Evolutionary conservation across 2,113 vertebrate species (phyloP).

Genomic region (Toxotes chatareus): DNA sequence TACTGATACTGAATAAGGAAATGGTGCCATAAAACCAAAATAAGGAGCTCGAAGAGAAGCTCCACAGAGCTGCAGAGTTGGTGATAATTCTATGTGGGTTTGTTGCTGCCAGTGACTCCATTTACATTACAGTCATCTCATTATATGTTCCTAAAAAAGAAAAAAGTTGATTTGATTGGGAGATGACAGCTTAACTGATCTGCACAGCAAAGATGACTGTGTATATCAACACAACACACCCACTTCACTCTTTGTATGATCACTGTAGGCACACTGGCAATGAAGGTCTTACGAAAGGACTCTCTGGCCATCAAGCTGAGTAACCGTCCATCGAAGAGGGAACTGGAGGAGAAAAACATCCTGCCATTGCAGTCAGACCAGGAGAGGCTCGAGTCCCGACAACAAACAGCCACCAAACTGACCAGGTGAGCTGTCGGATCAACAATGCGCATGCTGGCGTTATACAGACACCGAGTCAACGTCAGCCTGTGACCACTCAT

Average conservation of each 20-base stretch:
- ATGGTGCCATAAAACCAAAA: too few species aligned
- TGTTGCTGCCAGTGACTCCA: neutral
- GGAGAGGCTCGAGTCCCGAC: constrained; percentile 91
- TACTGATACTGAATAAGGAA: too few species aligned
- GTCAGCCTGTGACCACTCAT: too few species aligned
- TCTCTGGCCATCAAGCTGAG: constrained; percentile 98
- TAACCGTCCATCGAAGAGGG: constrained; percentile 95
- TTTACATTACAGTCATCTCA: neutral
- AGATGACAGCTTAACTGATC: neutral
- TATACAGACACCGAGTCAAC: too few species aligned
- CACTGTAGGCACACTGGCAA: constrained; percentile 90
- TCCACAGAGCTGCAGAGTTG: neutral
- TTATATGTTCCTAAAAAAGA: too few species aligned
- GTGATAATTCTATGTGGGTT: neutral
- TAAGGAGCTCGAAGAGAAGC: too few species aligned
- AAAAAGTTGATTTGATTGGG: too few species aligned
- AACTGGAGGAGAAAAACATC: constrained; percentile 98
- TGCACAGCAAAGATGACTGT: neutral
- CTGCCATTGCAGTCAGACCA: constrained; percentile 95
- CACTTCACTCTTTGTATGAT: neutral
- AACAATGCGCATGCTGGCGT: too few species aligned
- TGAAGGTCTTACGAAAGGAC: constrained; percentile 96
- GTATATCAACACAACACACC: neutral
- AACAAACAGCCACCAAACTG: constrained; percentile 97
- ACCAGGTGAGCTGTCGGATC: constrained; percentile 86